Base-by-base conservation (phyloP, 2,888 invertebrate genomes). In the Zaprionus obscuricornis region DNA sequence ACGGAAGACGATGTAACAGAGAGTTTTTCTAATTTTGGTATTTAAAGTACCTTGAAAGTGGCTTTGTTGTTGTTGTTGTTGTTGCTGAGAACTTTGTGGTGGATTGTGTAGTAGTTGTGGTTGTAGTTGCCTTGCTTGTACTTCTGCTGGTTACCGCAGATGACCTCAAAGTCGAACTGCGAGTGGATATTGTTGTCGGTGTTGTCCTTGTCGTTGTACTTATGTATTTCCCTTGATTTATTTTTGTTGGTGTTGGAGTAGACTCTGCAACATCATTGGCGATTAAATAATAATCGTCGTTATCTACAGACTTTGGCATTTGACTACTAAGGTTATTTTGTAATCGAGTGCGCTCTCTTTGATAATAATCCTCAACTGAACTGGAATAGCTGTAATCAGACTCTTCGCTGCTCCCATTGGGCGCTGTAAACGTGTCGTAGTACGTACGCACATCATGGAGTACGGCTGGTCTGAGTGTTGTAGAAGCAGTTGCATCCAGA, bases 81-180 rank as follows among this genome's bases (percentile, higher is more conserved):
- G 51, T 66, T 43, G 51, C 52, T 37, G 62, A 27, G 43, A 66
- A 22, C 43, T 57, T 74, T 72, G 67, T 81, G 33, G 46, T 36
- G 45, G 58, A 69, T 69, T 59, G 66, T 57, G 89, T 86, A 85
- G 90, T 89, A 88, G 91, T 90, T 91, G 91, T 71, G 36, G 65
- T 66, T 36, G 59, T 78, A 43, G 65, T 66, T 36, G 59, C 77
- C 45, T 71, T 74, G 31, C 60, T 72, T 43, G 76, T 74, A 89
- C 90, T 74, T 36, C 51, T 59, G 51, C 29, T 40, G 42, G 46
- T 49, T 33, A 47, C 42, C 29, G 55, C 36, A 7, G 65, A 64
- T 22, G 71, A 26, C 47, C 71, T 60, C 7, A 22, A 40, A 17
- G 34, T 42, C 24, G 73, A 29, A 24, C 40, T 7, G 51, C 58